These are phyloP conservation scores for Lepidotrigona ventralis DNA, from an alignment of 1,140 invertebrate genomes.

Conservation along the genomic window DNA sequence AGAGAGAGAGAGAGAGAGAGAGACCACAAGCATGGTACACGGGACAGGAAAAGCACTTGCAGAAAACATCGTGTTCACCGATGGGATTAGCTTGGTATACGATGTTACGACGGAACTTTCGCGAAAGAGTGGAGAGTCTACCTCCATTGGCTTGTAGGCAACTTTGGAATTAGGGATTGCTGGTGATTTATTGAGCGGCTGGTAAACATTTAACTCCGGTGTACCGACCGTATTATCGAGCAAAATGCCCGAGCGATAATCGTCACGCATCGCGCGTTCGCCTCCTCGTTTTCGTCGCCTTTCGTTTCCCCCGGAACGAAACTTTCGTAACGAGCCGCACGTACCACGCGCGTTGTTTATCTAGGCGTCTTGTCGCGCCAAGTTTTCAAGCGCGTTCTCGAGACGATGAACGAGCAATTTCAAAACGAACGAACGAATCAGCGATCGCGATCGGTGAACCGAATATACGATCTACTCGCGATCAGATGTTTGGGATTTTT, in stretches of 20 bases:
- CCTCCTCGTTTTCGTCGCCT: background rate
- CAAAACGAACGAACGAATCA: background rate
- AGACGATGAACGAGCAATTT: background rate
- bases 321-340: background rate
- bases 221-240: background rate
- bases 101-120: background rate
- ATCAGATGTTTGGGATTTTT: too few relatives aligned
- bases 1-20: background rate
- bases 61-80: conserved; percentile 17
- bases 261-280: background rate
- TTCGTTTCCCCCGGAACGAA: background rate
- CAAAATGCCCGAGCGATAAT: background rate
- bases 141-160: background rate
- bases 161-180: conserved; percentile 9
- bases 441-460: too few relatives aligned
- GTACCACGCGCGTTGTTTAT: background rate
- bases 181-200: background rate
- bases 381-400: background rate
- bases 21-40: background rate
- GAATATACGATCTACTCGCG: too few relatives aligned
- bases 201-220: conserved; percentile 3
- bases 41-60: conserved; percentile 1
- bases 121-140: background rate
- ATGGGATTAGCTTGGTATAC: conserved; percentile 20
- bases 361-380: background rate